Evolutionary conservation across 2,888 invertebrate species (phyloP), one percentile per base, ranked within the genome.

Genomic region (Oligia fasciuncula): DNA sequence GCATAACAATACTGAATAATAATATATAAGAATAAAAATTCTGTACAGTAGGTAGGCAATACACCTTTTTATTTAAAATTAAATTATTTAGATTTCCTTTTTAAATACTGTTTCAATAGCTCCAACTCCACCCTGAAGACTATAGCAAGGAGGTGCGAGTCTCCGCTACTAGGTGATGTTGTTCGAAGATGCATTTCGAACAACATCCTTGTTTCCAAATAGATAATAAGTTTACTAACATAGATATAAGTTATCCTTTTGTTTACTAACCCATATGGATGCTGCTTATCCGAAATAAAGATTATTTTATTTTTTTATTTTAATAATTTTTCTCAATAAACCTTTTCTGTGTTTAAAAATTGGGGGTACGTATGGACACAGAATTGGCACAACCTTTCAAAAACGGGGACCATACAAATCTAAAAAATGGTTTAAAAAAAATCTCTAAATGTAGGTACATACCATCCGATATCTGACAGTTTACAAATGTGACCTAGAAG

Each of bases 401-500:
- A 54, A 4, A 29, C 4, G 3, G 14, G 14, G 1, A 23, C 11
- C 40, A 4, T 4, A 11, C 14, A 40, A 77, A 78, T 51, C 43
- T 49, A 11, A n/a, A 77, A 76, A 62, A 40, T 14, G 23, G 14
- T n/a, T 11, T 14, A 49, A 35, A 65, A 85, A 73, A 83, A 43
- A 46, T 63, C 77, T 49, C 14, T 23, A 60, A 63, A 76, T 76
- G 57, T 29, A 29, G 29, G 29, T 80, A 75, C 9, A 14, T 49
- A 9, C 66, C 66, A 85, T 75, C 46, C 51, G 75, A 80, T 80
- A 79, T 84, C 76, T 85, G 85, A 70, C 88, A 85, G 87, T 29
- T 81, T 80, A 90, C 73, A 87, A 87, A 89, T 87, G 83, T 72
- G 81, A 17, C 23, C 13, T 51, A 80, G 68, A 60, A 62, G 57